These are phyloP conservation scores for Misgurnus anguillicaudatus DNA, from an alignment of 2,113 vertebrate species.

Conservation along the genomic window DNA sequence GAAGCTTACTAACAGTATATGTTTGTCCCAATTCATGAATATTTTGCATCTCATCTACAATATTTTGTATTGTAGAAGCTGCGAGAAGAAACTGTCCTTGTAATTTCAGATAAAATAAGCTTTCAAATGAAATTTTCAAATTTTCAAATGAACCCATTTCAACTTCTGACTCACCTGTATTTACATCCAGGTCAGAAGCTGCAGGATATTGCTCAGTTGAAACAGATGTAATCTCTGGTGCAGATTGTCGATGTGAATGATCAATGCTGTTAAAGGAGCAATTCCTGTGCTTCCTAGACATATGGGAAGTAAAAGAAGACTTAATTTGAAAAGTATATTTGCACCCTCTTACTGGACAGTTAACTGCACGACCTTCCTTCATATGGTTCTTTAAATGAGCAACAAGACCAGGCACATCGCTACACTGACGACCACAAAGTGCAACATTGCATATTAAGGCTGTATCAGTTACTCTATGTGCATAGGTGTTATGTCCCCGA, in stretches of 20 bases:
- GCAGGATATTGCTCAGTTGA: background rate
- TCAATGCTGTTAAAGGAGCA: background rate
- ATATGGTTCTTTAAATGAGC: conserved; percentile 51
- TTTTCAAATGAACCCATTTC: background rate
- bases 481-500: background rate
- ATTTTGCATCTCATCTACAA: conserved; percentile 19
- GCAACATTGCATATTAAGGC: conserved; percentile 23
- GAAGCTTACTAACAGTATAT: conserved; percentile 48
- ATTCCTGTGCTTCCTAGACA: conserved; percentile 38
- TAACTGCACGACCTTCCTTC: conserved; percentile 44
- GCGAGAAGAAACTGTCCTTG: conserved; percentile 48
- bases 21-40: conserved; percentile 45
- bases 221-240: conserved; percentile 3
- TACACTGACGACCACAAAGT: conserved; percentile 36
- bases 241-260: background rate
- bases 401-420: conserved; percentile 1
- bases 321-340: conserved; percentile 47
- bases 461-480: background rate
- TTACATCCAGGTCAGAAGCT: too few species aligned
- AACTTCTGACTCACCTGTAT: too few species aligned
- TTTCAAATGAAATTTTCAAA: conserved; percentile 39
- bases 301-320: conserved; percentile 57
- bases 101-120: conserved; percentile 51
- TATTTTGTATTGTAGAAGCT: conserved; percentile 45
- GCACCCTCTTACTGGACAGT: conserved; percentile 51